These are phyloP conservation scores for Apistogramma diplotaenia DNA, from an alignment of 2,113 vertebrate genomes.

Conservation along the genomic window DNA sequence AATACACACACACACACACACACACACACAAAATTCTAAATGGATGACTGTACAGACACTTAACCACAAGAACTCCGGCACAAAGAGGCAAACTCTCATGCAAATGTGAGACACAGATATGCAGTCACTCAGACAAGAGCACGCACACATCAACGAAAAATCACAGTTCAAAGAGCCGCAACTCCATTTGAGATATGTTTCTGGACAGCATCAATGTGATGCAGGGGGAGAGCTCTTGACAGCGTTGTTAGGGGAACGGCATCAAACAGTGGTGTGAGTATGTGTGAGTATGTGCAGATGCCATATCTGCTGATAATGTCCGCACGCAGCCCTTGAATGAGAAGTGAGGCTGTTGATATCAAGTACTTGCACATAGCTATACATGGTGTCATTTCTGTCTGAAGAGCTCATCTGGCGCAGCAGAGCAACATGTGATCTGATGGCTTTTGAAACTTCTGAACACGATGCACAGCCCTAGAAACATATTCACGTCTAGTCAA, in stretches of 20 bases:
- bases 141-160: conserved; percentile 10
- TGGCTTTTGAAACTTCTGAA: conserved; percentile 16
- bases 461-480: not conserved
- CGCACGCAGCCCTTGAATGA: conserved; percentile 4
- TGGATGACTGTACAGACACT: not conserved
- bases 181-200: conserved; percentile 51
- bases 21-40: not conserved
- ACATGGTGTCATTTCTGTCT: conserved; percentile 36
- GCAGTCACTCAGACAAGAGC: not conserved
- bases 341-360: conserved; percentile 49
- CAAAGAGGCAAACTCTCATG: not conserved
- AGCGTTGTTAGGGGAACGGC: conserved; percentile 44
- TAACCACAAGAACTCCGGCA: not conserved
- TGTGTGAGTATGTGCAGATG: conserved; percentile 13
- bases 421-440: conserved; percentile 42
- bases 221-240: conserved; percentile 53
- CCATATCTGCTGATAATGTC: conserved; percentile 50
- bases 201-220: conserved; percentile 56
- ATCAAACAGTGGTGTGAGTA: conserved; percentile 47
- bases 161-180: conserved; percentile 42
- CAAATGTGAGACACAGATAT: conserved; percentile 24
- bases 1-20: not conserved
- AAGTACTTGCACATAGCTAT: conserved; percentile 34
- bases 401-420: conserved; percentile 15
- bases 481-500: not conserved